Conservation (phyloP, 2,888 invertebrate genomes). For the Neoascia interrupta region DNA sequence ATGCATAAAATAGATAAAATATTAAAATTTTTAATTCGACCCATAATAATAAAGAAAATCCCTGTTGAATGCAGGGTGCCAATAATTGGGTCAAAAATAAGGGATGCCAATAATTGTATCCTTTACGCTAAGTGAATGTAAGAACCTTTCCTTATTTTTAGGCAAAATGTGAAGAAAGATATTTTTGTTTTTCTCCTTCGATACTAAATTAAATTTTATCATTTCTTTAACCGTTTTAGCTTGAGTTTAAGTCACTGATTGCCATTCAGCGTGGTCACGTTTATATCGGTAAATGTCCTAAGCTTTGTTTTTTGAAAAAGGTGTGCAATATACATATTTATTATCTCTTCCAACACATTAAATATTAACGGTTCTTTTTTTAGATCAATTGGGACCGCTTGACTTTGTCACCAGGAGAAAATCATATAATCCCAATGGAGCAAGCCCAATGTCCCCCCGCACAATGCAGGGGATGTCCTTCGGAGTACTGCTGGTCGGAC, state of each 20-base stretch:
- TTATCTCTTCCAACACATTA: not conserved
- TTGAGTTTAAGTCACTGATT: constrained; percentile 87
- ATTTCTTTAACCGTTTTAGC: constrained; percentile 81
- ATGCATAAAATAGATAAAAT: too few relatives aligned
- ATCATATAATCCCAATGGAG: constrained; percentile 71
- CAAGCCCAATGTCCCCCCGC: constrained; percentile 70
- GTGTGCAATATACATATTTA: constrained; percentile 69
- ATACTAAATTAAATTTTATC: too few relatives aligned
- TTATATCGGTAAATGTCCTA: constrained; percentile 87
- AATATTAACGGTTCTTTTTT: not conserved
- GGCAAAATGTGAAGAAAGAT: too few relatives aligned
- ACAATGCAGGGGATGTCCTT: constrained; percentile 74
- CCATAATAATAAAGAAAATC: too few relatives aligned
- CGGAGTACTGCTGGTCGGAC: constrained; percentile 77
- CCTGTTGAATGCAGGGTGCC: too few relatives aligned
- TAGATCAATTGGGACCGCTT: constrained; percentile 77
- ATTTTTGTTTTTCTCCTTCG: too few relatives aligned
- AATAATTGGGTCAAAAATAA: too few relatives aligned
- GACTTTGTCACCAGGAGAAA: constrained; percentile 73
- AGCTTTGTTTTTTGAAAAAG: constrained; percentile 86
- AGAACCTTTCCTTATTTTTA: too few relatives aligned
- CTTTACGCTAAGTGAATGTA: too few relatives aligned
- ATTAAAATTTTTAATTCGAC: too few relatives aligned
- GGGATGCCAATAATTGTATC: too few relatives aligned
- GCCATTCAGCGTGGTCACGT: constrained; percentile 91